phyloP scores from a whole-genome alignment of 2,113 vertebrate species.

The Ahaetulla prasina region DNA sequence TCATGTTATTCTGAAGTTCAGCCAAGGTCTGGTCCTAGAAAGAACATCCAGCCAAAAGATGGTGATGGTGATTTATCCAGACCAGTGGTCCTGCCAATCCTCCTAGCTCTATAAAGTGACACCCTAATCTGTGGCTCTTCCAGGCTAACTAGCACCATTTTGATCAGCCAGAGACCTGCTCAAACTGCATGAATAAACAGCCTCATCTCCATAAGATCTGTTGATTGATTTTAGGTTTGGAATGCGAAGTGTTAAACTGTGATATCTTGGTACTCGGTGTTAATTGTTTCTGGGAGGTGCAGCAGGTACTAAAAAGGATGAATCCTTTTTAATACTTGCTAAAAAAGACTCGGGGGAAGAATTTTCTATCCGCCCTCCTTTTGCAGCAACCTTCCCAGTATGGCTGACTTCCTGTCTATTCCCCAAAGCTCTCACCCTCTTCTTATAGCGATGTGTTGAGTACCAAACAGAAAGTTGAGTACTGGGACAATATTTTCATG shows the following conservation, averaged over 20 bases:
- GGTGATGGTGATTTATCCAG: background rate
- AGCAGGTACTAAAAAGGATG: background rate
- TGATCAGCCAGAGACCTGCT: background rate
- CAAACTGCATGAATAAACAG: background rate
- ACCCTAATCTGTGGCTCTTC: background rate
- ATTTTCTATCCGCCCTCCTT: background rate
- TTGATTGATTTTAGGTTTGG: background rate
- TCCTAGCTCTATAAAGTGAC: background rate
- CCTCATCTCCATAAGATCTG: background rate
- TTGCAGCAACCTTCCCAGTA: background rate
- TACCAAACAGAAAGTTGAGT: background rate
- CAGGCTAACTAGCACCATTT: background rate
- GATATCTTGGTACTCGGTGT: background rate
- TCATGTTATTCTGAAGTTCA: slow-evolving; percentile 89
- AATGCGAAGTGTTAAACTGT: background rate
- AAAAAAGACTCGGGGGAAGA: too few relatives aligned
- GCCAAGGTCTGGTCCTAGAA: slow-evolving; percentile 86
- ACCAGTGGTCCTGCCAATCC: background rate
- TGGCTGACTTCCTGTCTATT: background rate
- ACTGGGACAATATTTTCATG: background rate
- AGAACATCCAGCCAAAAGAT: background rate
- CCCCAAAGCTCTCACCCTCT: background rate
- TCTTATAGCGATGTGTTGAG: background rate
- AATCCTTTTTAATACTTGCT: too few relatives aligned
- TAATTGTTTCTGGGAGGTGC: background rate